Conservation (phyloP, 1,140 invertebrate genomes). For the Tetragonula clypearis region DNA sequence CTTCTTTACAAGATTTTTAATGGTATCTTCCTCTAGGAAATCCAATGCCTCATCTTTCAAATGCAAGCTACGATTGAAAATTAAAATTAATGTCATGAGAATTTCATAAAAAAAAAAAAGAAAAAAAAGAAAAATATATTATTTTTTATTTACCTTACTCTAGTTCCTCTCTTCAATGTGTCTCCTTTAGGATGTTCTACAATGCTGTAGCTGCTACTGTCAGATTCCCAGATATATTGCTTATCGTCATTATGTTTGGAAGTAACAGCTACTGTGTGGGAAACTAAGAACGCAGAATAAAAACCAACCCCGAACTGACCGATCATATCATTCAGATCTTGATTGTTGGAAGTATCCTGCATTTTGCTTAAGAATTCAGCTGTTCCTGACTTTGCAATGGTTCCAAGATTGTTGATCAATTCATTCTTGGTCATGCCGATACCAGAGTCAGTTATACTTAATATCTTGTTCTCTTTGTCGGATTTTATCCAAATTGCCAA, state of each 20-base stretch:
- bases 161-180: conserved; percentile 94
- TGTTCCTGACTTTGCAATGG: conserved; percentile 99
- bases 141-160: conserved; percentile 67
- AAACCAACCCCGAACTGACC: conserved; percentile 99
- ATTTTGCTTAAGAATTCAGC: conserved; percentile 98
- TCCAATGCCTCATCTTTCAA: conserved; percentile 98
- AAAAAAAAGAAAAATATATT: background rate
- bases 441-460: conserved; percentile 98
- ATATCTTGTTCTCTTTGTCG: conserved; percentile 96
- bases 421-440: conserved; percentile 99
- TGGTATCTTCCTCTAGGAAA: conserved; percentile 95
- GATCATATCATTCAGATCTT: conserved; percentile 93
- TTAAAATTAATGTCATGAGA: background rate
- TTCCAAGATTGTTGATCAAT: conserved; percentile 97
- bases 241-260: conserved; percentile 97
- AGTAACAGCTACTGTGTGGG: conserved; percentile 94
- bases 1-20: conserved; percentile 96
- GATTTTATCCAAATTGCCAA: conserved; percentile 97
- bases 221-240: conserved; percentile 99
- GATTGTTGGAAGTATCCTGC: conserved; percentile 85
- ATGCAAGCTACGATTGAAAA: conserved; percentile 86
- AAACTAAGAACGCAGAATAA: conserved; percentile 98
- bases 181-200: conserved; percentile 96
- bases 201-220: conserved; percentile 93
- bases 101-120: background rate